These are phyloP conservation scores for Drosophila glabriapex DNA, from an alignment of 2,888 invertebrate species.

Conservation along the genomic window DNA sequence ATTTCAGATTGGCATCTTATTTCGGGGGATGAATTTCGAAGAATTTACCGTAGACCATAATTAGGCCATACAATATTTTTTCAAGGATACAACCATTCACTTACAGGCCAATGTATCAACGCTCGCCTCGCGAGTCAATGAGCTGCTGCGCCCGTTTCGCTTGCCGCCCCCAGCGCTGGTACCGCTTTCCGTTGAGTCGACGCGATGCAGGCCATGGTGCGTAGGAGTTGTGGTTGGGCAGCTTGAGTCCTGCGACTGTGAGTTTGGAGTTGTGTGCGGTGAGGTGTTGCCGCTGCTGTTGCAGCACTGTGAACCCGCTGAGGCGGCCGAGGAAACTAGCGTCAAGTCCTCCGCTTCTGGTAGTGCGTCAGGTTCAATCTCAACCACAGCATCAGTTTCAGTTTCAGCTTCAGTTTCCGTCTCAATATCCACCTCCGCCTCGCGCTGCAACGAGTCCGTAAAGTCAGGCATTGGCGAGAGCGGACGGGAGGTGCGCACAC, in stretches of 20 bases:
- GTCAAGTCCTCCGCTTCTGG: constrained; percentile 65
- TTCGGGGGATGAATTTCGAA: neutral
- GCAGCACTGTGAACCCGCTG: constrained; percentile 58
- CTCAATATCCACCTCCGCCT: constrained; percentile 50
- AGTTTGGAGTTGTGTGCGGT: constrained; percentile 60
- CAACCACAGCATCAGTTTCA: constrained; percentile 39
- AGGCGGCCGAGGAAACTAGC: constrained; percentile 69
- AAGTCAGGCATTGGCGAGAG: constrained; percentile 91
- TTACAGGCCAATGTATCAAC: constrained; percentile 87
- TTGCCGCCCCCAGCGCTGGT: constrained; percentile 47
- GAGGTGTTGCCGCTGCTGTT: constrained; percentile 80
- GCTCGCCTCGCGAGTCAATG: constrained; percentile 90
- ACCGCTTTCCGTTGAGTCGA: constrained; percentile 75
- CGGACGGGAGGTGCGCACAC: constrained; percentile 90
- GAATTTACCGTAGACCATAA: neutral
- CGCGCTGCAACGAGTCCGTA: constrained; percentile 81
- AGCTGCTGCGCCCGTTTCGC: constrained; percentile 79
- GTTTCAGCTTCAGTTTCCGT: constrained; percentile 33
- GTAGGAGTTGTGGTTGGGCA: constrained; percentile 47
- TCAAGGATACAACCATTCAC: constrained; percentile 15
- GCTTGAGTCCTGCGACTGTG: constrained; percentile 71
- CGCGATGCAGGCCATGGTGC: constrained; percentile 80
- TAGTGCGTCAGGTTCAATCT: neutral
- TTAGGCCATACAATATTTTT: neutral
- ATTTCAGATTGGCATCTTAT: neutral